These are phyloP conservation scores for Toxotes lorentzi DNA, from an alignment of 2,797 vertebrate species.

Conservation along the genomic window DNA sequence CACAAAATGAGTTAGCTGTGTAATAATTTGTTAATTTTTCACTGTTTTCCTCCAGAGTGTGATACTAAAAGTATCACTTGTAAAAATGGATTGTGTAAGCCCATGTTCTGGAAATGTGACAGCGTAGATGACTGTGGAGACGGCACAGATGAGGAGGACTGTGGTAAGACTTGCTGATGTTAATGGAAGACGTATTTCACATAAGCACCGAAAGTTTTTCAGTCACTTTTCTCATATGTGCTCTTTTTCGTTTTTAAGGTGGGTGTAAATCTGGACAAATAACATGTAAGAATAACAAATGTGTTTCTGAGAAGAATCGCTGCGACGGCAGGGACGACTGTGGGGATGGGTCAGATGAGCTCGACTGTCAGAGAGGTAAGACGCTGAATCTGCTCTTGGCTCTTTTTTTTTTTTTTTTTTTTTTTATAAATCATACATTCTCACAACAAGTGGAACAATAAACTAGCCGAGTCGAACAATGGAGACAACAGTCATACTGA, in stretches of 20 bases:
- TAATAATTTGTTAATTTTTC: neutral
- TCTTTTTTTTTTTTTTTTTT: too few species aligned
- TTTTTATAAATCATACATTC: too few species aligned
- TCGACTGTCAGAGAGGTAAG: constrained; percentile 81
- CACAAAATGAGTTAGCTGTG: neutral
- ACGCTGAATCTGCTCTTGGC: neutral
- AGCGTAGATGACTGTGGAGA: constrained; percentile 92
- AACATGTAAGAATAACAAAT: constrained; percentile 85
- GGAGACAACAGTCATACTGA: too few species aligned
- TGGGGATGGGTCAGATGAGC: constrained; percentile 90
- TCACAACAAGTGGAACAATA: too few species aligned
- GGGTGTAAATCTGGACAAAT: constrained; percentile 79
- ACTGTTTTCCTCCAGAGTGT: constrained; percentile 80
- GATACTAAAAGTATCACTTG: constrained; percentile 81
- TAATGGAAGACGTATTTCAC: neutral
- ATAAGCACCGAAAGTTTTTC: neutral
- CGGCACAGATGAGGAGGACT: constrained; percentile 88
- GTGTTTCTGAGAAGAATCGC: constrained; percentile 80
- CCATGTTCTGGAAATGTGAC: constrained; percentile 92
- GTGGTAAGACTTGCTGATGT: constrained; percentile 83
- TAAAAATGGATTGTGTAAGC: constrained; percentile 90
- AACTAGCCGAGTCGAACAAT: too few species aligned
- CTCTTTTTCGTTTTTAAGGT: constrained; percentile 71
- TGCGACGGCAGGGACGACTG: constrained; percentile 89
- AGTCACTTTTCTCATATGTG: neutral